These are phyloP conservation scores for Ophioninae sp. DNA, from an alignment of 2,888 invertebrate genomes.

Conservation along the genomic window DNA sequence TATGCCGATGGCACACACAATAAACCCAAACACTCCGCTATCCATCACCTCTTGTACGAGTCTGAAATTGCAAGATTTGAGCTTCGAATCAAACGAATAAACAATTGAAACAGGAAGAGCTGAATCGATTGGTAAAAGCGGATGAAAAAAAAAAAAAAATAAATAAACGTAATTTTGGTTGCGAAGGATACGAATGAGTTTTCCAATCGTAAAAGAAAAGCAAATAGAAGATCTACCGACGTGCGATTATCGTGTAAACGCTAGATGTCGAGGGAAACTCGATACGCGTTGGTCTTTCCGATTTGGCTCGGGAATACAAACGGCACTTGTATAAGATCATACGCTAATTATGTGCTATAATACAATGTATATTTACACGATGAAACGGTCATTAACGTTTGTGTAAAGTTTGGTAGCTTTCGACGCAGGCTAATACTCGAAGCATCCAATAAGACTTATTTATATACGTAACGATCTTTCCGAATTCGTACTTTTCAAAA, in stretches of 20 bases:
- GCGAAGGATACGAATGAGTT: constrained; percentile 26
- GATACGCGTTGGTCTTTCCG: constrained; percentile 60
- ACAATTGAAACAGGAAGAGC: neutral
- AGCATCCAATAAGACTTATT: too few species aligned
- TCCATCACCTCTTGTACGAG: constrained; percentile 2
- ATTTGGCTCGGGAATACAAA: constrained; percentile 47
- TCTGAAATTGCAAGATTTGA: neutral
- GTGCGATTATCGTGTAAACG: constrained; percentile 50
- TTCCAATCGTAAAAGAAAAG: constrained; percentile 51
- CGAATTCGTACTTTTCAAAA: too few species aligned
- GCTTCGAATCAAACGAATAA: constrained; percentile 7
- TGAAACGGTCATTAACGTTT: constrained; percentile 46
- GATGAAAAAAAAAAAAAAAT: constrained; percentile 26
- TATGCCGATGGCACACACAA: constrained; percentile 1
- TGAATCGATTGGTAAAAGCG: neutral
- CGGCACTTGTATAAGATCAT: constrained; percentile 24
- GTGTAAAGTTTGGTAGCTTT: neutral
- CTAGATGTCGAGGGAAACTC: constrained; percentile 37
- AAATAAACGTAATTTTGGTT: neutral
- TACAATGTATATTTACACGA: constrained; percentile 54
- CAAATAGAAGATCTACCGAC: constrained; percentile 36
- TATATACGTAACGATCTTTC: too few species aligned
- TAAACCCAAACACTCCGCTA: constrained; percentile 12
- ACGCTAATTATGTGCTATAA: constrained; percentile 41
- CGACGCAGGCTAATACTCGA: too few species aligned